Evolutionary conservation across 2,888 invertebrate genomes (phyloP).

Genomic region (Heliconius ismenius): DNA sequence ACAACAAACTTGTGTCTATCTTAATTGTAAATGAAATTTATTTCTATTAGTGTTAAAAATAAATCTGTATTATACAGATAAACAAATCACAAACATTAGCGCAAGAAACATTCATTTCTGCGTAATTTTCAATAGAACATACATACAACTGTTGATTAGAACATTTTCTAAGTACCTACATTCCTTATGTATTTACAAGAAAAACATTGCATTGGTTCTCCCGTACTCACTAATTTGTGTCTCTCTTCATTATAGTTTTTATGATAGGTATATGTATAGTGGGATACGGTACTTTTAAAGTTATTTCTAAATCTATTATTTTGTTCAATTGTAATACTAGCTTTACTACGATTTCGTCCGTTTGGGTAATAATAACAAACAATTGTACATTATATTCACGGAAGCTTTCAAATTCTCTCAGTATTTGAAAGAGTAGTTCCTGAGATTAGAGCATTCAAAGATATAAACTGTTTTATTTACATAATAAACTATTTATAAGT

Average conservation of each 20-base stretch:
- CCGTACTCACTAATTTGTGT: slow-evolving; percentile 63
- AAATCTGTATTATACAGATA: slow-evolving; percentile 17
- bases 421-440: no score
- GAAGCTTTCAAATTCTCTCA: no score
- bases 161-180: slow-evolving; percentile 11
- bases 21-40: no score
- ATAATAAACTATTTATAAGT: no score
- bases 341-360: background rate
- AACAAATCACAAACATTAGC: slow-evolving; percentile 22
- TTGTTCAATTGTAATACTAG: background rate
- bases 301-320: background rate
- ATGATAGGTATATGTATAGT: slow-evolving; percentile 38
- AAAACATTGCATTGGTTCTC: slow-evolving; percentile 62
- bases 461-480: no score
- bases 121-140: slow-evolving; percentile 21
- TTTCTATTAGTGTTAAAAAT: no score
- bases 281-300: slow-evolving; percentile 52
- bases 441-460: no score
- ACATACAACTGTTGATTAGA: slow-evolving; percentile 19
- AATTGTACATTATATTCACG: no score
- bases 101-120: slow-evolving; percentile 26
- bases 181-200: slow-evolving; percentile 61
- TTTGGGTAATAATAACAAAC: no score
- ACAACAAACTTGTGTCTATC: no score
- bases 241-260: slow-evolving; percentile 65